These are phyloP conservation scores for Sinocyclocheilus anshuiensis DNA, from an alignment of 2,113 vertebrate species.

Conservation along the genomic window DNA sequence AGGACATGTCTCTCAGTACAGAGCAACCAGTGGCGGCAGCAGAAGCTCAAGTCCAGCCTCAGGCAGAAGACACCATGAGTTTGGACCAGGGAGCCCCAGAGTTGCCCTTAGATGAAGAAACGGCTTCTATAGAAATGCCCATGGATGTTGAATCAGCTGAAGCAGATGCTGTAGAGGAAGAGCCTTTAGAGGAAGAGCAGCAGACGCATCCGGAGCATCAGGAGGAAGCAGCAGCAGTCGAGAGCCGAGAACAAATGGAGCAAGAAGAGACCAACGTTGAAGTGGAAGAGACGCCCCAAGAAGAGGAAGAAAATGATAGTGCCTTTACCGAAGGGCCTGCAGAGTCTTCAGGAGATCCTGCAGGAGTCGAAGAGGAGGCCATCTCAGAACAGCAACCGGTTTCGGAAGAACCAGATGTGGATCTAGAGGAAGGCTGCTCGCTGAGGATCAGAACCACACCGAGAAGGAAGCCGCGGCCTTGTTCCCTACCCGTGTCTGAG, in stretches of 20 bases:
- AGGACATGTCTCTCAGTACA: conserved; percentile 81
- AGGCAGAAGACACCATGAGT: conserved; percentile 65
- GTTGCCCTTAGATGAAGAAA: conserved; percentile 59
- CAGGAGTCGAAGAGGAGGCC: conserved; percentile 6
- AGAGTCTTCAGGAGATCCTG: neutral
- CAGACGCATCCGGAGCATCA: neutral
- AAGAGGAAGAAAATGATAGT: neutral
- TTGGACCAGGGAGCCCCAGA: conserved; percentile 68
- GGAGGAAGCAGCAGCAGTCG: neutral
- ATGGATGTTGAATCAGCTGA: conserved; percentile 59
- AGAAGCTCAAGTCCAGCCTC: conserved; percentile 50
- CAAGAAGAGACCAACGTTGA: neutral
- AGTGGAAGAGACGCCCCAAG: neutral
- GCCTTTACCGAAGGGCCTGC: conserved; percentile 7
- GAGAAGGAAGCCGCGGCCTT: conserved; percentile 81
- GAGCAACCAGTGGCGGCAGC: conserved; percentile 64
- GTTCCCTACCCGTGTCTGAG: conserved; percentile 86
- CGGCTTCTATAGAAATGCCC: neutral
- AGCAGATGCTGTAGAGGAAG: conserved; percentile 44
- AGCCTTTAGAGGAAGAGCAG: neutral
- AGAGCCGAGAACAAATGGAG: conserved; percentile 17
- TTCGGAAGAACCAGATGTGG: conserved; percentile 51
- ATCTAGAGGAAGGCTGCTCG: conserved; percentile 62
- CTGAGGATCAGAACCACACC: conserved; percentile 69
- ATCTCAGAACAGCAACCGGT: neutral